phyloP scores from a whole-genome alignment of 2,113 vertebrate genomes.

The Lycaon pictus region DNA sequence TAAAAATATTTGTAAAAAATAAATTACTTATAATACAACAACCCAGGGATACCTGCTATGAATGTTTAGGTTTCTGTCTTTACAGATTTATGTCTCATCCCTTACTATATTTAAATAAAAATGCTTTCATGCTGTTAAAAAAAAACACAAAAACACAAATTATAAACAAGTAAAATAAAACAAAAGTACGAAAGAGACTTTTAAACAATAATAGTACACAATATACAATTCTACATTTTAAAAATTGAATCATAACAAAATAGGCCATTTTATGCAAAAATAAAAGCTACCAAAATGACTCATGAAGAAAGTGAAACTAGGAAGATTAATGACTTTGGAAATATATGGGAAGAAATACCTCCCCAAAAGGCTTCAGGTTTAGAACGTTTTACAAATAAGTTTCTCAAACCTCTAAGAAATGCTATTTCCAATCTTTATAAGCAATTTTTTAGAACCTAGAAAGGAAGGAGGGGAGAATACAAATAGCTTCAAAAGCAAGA shows the following conservation, averaged over 20 bases:
- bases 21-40: slow-evolving; percentile 22
- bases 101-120: slow-evolving; percentile 43
- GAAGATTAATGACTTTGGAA: neutral
- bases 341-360: neutral
- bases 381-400: neutral
- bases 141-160: slow-evolving; percentile 18
- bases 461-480: neutral
- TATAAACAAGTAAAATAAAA: slow-evolving; percentile 14
- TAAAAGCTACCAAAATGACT: neutral
- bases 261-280: neutral
- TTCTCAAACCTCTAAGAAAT: neutral
- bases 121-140: neutral
- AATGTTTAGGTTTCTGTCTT: slow-evolving; percentile 23
- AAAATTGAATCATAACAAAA: slow-evolving; percentile 27
- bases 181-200: neutral
- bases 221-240: neutral
- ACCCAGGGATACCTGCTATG: neutral
- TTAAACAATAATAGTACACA: slow-evolving; percentile 2
- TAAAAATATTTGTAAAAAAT: slow-evolving; percentile 30
- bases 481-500: neutral
- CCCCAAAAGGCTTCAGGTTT: neutral
- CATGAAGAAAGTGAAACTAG: neutral
- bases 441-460: neutral
- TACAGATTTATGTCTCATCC: neutral
- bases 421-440: neutral